Evolutionary conservation across 2,113 vertebrate genomes (phyloP).

Genomic region (Heterotilapia buettikoferi): DNA sequence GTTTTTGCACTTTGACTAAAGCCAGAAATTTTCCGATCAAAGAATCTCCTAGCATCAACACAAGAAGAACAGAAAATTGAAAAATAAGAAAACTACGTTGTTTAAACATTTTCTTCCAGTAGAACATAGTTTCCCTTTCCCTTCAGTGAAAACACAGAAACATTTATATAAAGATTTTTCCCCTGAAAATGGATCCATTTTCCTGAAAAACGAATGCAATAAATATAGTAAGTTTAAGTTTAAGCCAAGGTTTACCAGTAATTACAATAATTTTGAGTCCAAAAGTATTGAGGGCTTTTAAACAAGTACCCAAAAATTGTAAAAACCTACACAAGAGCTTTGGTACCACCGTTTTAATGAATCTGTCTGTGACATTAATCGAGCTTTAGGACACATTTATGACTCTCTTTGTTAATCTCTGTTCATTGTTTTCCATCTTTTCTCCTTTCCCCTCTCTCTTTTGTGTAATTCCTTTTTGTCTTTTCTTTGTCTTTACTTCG

Average conservation of each 20-base stretch:
- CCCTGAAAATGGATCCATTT: neutral
- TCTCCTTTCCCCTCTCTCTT: neutral
- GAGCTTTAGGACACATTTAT: neutral
- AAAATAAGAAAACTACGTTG: neutral
- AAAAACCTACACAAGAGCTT: neutral
- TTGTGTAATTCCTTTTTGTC: fast-evolving
- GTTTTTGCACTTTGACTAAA: neutral
- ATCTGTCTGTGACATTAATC: neutral
- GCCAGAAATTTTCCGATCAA: neutral
- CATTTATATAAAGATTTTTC: neutral
- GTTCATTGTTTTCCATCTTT: neutral
- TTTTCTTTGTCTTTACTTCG: neutral
- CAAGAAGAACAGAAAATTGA: neutral
- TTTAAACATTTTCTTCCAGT: neutral
- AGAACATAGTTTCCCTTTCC: neutral
- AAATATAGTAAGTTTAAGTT: neutral
- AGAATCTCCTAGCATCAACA: neutral
- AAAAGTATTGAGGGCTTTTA: neutral
- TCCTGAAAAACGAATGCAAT: fast-evolving
- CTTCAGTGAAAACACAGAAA: neutral
- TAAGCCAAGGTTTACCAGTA: fast-evolving
- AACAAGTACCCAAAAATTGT: neutral
- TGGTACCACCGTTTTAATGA: neutral
- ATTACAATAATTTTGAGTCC: neutral
- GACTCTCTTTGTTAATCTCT: neutral